phyloP scores from a whole-genome alignment of 1,140 invertebrate species.

The Drosophila lini region DNA sequence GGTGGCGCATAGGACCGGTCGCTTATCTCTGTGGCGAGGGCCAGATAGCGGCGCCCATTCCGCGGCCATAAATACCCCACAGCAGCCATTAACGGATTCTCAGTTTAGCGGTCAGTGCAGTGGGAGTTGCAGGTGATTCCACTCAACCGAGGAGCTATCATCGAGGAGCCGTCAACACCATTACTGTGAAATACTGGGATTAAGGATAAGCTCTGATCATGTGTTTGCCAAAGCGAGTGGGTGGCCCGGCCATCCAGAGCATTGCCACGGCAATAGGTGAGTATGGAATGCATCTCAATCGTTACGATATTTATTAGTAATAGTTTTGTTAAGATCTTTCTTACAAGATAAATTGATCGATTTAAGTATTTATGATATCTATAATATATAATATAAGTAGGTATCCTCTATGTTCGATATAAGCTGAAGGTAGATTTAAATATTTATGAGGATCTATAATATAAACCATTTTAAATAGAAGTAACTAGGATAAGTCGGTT shows the following conservation, averaged over 20 bases:
- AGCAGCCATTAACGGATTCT: slow-evolving; percentile 42
- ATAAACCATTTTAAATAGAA: neutral
- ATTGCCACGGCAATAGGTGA: slow-evolving; percentile 64
- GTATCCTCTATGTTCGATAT: no score
- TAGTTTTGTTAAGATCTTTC: neutral
- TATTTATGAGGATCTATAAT: neutral
- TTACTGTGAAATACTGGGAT: neutral
- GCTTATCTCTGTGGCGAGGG: slow-evolving; percentile 25
- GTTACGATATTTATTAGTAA: neutral
- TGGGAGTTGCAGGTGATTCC: neutral
- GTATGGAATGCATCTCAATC: neutral
- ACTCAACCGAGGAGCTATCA: neutral
- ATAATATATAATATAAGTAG: no score
- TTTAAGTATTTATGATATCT: no score
- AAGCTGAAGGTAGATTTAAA: neutral
- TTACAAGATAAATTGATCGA: no score
- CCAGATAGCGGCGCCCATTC: slow-evolving; percentile 48
- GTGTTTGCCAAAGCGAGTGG: slow-evolving; percentile 68
- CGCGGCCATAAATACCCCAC: slow-evolving; percentile 58
- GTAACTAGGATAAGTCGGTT: neutral
- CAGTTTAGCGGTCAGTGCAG: slow-evolving; percentile 47
- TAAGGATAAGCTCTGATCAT: slow-evolving; percentile 18
- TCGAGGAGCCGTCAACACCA: neutral
- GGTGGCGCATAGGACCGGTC: slow-evolving; percentile 47
- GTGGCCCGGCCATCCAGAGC: slow-evolving; percentile 64